phyloP scores from a whole-genome alignment of 2,113 vertebrate genomes.

The Callopanchax toddi region DNA sequence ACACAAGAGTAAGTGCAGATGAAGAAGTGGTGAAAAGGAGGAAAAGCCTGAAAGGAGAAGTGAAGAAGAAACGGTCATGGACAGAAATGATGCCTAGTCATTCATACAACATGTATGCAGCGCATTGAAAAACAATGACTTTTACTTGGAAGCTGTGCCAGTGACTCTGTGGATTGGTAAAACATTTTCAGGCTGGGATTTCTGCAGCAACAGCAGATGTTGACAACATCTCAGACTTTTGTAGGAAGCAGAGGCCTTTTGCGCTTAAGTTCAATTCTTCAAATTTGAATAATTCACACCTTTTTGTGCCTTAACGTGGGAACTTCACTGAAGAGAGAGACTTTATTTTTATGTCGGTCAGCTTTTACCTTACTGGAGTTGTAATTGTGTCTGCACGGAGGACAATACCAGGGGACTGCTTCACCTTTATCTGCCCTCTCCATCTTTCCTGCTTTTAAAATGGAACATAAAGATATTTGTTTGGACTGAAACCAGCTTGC shows the following conservation, averaged over 20 bases:
- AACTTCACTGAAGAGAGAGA: constrained; percentile 18
- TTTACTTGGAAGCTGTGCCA: constrained; percentile 37
- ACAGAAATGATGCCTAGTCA: constrained; percentile 13
- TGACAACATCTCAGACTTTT: constrained; percentile 57
- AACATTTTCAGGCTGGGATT: constrained; percentile 31
- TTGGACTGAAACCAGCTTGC: constrained; percentile 42
- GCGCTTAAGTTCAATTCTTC: constrained; percentile 25
- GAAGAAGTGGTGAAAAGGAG: constrained; percentile 24
- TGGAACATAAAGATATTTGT: constrained; percentile 37
- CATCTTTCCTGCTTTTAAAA: constrained; percentile 32
- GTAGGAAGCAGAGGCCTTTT: constrained; percentile 50
- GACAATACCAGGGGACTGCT: constrained; percentile 12
- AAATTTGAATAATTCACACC: background rate
- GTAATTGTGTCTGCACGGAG: constrained; percentile 1
- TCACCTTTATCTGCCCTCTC: constrained; percentile 20
- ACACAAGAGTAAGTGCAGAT: constrained; percentile 34
- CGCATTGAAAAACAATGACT: constrained; percentile 26
- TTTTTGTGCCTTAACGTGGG: constrained; percentile 38
- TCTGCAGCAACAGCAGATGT: constrained; percentile 58
- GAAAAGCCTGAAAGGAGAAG: constrained; percentile 23
- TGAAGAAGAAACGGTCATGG: constrained; percentile 6
- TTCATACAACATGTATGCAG: constrained; percentile 10
- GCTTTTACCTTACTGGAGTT: constrained; percentile 8
- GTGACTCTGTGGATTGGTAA: constrained; percentile 42
- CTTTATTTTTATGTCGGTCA: background rate